Evolutionary conservation across 2,888 invertebrate species (phyloP).

Genomic region (Dryococelus australis): DNA sequence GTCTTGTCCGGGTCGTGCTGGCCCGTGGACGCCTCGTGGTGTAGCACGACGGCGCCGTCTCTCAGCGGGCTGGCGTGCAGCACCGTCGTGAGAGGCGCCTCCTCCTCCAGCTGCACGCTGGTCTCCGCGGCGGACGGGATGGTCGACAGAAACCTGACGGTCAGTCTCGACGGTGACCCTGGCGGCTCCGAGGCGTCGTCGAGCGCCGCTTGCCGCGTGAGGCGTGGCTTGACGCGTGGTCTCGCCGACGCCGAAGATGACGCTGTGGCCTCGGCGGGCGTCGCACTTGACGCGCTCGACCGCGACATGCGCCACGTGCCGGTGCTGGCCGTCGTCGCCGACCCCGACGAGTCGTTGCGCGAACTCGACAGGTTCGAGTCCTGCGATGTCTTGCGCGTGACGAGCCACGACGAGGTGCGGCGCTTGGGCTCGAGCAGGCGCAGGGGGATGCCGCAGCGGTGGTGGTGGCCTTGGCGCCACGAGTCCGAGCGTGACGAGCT

Average conservation of each 20-base stretch:
- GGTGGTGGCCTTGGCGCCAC: conserved; percentile 77
- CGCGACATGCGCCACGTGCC: conserved; percentile 89
- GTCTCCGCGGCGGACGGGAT: conserved; percentile 79
- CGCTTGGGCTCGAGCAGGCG: conserved; percentile 77
- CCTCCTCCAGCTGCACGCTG: conserved; percentile 71
- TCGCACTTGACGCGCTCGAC: conserved; percentile 76
- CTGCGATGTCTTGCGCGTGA: conserved; percentile 90
- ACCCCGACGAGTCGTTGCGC: conserved; percentile 89
- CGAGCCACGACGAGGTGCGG: conserved; percentile 86
- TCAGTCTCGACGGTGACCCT: conserved; percentile 62
- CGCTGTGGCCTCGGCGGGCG: conserved; percentile 39
- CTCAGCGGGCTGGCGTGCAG: conserved; percentile 29
- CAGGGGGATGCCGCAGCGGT: conserved; percentile 79
- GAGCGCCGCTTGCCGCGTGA: conserved; percentile 82
- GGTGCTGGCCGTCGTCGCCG: conserved; percentile 87
- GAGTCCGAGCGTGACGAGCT: conserved; percentile 88
- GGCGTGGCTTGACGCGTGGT: conserved; percentile 69
- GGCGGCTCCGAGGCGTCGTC: conserved; percentile 73
- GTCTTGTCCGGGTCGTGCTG: background rate
- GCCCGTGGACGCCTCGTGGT: conserved; percentile 1
- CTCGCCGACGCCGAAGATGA: conserved; percentile 26
- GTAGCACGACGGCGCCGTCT: background rate
- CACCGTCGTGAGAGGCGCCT: conserved; percentile 10
- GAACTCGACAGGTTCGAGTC: conserved; percentile 91
- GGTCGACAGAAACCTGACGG: conserved; percentile 71